Base-by-base conservation (phyloP, 2,797 vertebrate genomes). In the Hippopotamyrus pictus region DNA sequence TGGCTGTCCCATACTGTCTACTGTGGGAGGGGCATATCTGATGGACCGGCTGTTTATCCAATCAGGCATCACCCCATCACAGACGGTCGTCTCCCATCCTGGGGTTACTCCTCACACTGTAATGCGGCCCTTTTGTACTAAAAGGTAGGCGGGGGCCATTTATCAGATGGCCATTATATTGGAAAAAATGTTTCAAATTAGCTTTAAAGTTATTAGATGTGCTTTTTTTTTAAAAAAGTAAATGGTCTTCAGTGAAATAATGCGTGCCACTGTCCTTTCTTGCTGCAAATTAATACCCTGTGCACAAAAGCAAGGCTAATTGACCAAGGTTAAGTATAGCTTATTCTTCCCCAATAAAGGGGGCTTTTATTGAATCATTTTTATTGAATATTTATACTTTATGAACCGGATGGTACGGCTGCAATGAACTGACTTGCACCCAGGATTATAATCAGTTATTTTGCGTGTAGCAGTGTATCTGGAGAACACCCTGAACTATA, bases 191-290 rank as follows among this genome's bases (percentile, higher is more conserved):
- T 85, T 89, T 41, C 9, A 14, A 85, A 65, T 57, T 59, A 46
- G 69, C 53, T 84, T 85, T 89, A 79, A 44, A 19, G 73, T 79
- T 79, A 79, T 79, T 79, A 79, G 73, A 79, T 8, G 73, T 79
- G 37, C 73, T 79, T 37, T 84, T 57, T 82, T 53, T 53, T 19
- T 19, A 5, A 8, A 17, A 19, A 79, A 65, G 50, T 59, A 82
- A 57, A 57, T 83, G 17, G 73, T 41, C 53, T 57, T 22, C 11
- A 8, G 19, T 73, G 73, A 88, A 59, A 41, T 84, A 84, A 59
- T 89, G 53, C 14, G 17, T 3, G 3, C 33, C 41, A 11, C 29
- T 57, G 76, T 29, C 19, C n/a, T 29, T 22, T 88, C 44, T 51
- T 89, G 22, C 79, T 57, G 88, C 79, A 85, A 89, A 65, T 62